Conservation (phyloP, 2,888 invertebrate genomes). For the Suillia variegata region DNA sequence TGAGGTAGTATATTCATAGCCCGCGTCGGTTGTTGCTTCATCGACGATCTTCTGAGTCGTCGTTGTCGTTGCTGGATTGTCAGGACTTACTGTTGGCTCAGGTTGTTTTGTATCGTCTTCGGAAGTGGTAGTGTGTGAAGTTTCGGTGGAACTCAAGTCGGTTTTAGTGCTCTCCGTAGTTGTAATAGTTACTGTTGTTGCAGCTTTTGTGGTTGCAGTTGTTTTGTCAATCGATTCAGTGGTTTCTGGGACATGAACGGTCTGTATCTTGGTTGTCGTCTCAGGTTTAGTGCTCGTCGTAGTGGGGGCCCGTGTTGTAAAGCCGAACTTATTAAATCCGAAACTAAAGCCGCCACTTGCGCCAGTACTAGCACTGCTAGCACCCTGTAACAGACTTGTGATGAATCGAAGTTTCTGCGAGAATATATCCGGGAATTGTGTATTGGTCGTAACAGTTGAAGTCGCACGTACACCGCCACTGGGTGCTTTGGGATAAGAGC, state of each 20-base stretch:
- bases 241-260: conserved; percentile 7
- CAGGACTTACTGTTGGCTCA: no score
- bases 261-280: conserved; percentile 7
- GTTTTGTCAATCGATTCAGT: neutral
- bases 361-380: no score
- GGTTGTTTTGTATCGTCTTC: no score
- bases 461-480: neutral
- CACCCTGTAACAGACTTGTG: conserved; percentile 11
- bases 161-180: neutral
- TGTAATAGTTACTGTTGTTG: neutral
- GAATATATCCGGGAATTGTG: conserved; percentile 12
- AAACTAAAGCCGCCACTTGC: conserved; percentile 8
- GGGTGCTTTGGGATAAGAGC: no score
- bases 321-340: conserved; percentile 8
- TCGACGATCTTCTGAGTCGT: no score
- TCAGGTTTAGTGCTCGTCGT: neutral
- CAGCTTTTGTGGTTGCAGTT: neutral
- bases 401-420: conserved; percentile 20
- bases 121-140: no score
- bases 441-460: neutral
- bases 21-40: no score
- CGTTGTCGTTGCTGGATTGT: neutral
- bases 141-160: neutral
- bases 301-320: neutral
- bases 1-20: neutral